These are phyloP conservation scores for Struthio camelus DNA, from an alignment of 2,113 vertebrate species.

Conservation along the genomic window DNA sequence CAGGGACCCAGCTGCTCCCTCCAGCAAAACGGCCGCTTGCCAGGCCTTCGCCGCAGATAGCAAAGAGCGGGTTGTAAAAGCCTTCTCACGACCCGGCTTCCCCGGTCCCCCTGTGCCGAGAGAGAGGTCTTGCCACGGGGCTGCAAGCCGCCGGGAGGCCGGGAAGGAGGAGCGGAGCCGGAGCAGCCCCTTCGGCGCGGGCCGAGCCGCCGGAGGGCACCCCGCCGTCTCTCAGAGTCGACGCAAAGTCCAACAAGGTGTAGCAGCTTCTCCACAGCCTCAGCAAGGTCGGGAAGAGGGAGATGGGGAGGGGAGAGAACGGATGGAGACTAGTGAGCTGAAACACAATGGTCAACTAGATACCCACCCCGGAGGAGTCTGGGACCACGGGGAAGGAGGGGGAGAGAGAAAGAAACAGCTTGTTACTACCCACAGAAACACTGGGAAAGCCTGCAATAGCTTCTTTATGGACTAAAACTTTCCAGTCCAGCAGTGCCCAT, in stretches of 20 bases:
- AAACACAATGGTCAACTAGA: slow-evolving; percentile 20
- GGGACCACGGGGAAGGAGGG: not conserved
- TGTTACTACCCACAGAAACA: fast-evolving
- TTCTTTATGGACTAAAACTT: fast-evolving
- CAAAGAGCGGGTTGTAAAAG: not conserved
- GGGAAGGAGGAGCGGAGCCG: not conserved
- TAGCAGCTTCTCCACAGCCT: slow-evolving; percentile 53
- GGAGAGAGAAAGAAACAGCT: not conserved
- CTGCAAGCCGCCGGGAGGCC: not conserved
- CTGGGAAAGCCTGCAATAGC: fast-evolving
- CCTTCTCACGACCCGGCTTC: not conserved
- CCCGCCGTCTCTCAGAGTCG: not conserved
- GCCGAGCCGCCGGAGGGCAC: not conserved
- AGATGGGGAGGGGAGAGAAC: not conserved
- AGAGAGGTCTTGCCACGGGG: not conserved
- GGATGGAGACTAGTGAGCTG: slow-evolving; percentile 40
- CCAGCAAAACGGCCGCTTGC: not conserved
- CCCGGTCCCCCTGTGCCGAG: not conserved
- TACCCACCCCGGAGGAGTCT: not conserved
- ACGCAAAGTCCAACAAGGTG: not conserved
- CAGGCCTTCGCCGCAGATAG: not conserved
- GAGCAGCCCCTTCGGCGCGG: slow-evolving; percentile 21
- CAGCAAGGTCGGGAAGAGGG: not conserved
- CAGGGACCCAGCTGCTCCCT: not conserved
- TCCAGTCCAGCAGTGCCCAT: not conserved